Base-by-base conservation (phyloP, 2,888 invertebrate species). In the Papilio demoleus region DNA sequence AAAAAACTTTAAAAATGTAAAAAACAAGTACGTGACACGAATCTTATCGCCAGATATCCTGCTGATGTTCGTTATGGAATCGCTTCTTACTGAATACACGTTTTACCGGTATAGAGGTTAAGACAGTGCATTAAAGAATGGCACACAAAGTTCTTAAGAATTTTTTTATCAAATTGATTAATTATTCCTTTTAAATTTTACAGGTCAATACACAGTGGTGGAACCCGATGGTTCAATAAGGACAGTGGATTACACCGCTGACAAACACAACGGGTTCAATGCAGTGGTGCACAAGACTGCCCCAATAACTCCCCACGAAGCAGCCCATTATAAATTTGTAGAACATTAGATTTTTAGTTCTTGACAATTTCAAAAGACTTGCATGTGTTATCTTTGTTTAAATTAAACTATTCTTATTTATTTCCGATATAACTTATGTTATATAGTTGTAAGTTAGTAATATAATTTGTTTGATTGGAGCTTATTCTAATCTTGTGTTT, bases 171-270 rank as follows among this genome's bases (percentile, higher is more conserved):
- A 31, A 4, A 58, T 8, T 14, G 22, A 12, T 34, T 24, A 24
- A 19, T 1, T 22, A 42, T 11, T 65, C 14, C 19, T 2, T 4
- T 17, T 6, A 31, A n/a, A 24, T 9, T 2, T 81, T 80, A n/a
- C 85, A 93, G 93, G 93, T 64, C 93, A 93, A 75, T 93, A 93
- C 84, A 87, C 90, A 68, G 83, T 92, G 34, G 92, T 93, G 60
- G 93, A 93, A 76, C 93, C 93, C 2, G 92, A 93, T 76, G 93
- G 93, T 76, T 91, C 92, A 70, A 83, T 93, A 72, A 88, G 93
- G 70, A 93, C 92, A 0, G 93, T 92, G 76, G 92, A 93, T 83
- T 93, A 93, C 82, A 92, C 92, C 0, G 93, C 93, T 1, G 93
- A 93, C 78, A 92, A 93, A 64, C 90, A 93, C 78, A 90, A 87